phyloP scores from a whole-genome alignment of 2,113 vertebrate species.

The Bubo bubo region DNA sequence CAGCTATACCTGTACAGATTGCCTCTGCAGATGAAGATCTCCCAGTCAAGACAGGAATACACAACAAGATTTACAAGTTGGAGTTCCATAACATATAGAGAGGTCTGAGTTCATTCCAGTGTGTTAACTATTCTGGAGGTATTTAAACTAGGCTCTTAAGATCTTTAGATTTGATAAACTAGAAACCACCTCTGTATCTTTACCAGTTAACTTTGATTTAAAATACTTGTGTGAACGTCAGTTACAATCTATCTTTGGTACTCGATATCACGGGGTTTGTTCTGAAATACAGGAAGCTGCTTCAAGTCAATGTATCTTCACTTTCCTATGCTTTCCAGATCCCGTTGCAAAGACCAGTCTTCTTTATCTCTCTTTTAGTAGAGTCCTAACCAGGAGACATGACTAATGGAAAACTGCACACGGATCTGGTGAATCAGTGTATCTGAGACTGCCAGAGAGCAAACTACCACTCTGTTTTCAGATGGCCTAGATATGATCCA shows the following conservation, averaged over 20 bases:
- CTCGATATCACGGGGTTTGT: not conserved
- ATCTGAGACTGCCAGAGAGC: not conserved
- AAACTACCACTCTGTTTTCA: not conserved
- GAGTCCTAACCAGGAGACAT: not conserved
- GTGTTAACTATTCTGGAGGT: not conserved
- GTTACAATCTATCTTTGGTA: not conserved
- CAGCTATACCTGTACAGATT: not conserved
- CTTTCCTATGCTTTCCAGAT: not conserved
- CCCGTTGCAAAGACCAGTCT: not conserved
- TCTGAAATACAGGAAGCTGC: not conserved
- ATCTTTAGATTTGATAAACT: not conserved
- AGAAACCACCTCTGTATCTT: not conserved
- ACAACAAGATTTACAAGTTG: not conserved
- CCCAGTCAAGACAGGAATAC: not conserved
- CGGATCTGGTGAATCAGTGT: not conserved
- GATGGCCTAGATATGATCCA: not conserved
- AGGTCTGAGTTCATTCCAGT: not conserved
- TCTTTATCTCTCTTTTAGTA: not conserved
- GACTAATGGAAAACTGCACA: not conserved
- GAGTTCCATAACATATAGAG: not conserved
- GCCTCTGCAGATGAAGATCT: not conserved
- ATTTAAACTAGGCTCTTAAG: not conserved
- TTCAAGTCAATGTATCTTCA: not conserved
- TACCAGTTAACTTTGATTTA: not conserved
- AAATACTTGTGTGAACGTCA: not conserved